Evolutionary conservation across 1,140 invertebrate species (phyloP), one percentile per base, ranked within the genome.

Genomic region (Sitobion miscanthi): DNA sequence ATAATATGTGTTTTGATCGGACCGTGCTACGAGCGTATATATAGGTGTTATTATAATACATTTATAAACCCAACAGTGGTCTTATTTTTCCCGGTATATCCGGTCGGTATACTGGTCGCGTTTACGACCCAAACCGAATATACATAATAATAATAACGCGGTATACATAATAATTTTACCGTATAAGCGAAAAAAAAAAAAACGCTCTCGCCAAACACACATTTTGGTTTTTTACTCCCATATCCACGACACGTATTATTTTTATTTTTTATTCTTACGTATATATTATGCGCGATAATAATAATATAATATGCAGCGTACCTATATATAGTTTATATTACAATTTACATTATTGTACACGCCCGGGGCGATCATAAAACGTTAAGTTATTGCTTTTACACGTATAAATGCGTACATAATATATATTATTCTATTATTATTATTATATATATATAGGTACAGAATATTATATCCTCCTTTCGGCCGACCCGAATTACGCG

Each of bases 371-470:
- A n/a, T 77, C 62, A 17, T 77, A 77, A 77, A 77, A 35, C 11
- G 62, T 77, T n/a, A 77, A 77, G 30, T 77, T 77, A 77, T 77
- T 77, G 62, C 62, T n/a, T 77, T 77, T 77, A 77, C 62, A 77
- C 62, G n/a, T 77, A 77, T 77, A 77, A 77, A 77, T 77, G 14
- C 17, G n/a, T 30, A 54, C 52, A 77, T 77, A 77, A 77, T 77
- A 77, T 77, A 77, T 77, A 35, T 35, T 35, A 35, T 35, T 35
- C 35, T 77, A 77, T 77, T 77, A 77, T 20, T n/a, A n/a, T 77
- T 69, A 69, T n/a, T n/a, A 69, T 69, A 69, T 14, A 35, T 14
- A 35, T 77, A 77, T 52, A 47, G 45, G 45, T 52, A 52, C 17
- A 52, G 14, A 17, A 52, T 49, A 49, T 11, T 49, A 49, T 52